Conservation (phyloP, 2,888 invertebrate species). For the Synergus umbraculus region DNA sequence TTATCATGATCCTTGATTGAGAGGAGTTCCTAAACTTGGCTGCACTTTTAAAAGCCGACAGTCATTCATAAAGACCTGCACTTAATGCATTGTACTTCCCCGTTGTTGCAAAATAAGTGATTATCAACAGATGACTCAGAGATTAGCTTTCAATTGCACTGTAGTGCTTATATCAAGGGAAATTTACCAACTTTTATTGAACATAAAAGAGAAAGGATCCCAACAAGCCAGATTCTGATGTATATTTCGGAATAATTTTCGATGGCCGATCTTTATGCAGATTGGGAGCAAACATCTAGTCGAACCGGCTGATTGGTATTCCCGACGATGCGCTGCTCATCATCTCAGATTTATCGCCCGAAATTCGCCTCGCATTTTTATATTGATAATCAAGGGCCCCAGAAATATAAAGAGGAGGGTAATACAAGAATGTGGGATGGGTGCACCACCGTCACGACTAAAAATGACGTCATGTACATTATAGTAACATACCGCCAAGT, state of each 20-base stretch:
- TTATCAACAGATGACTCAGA: not conserved
- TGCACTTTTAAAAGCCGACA: not conserved
- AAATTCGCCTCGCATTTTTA: conserved; percentile 70
- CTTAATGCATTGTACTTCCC: not conserved
- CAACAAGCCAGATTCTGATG: not conserved
- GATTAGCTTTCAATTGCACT: not conserved
- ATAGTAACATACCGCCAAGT: conserved; percentile 65
- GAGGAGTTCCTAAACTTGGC: not conserved
- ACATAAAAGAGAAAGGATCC: not conserved
- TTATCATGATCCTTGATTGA: conserved; percentile 7
- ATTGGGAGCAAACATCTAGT: conserved; percentile 72
- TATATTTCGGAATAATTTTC: conserved; percentile 20
- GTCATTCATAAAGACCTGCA: not conserved
- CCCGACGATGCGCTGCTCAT: conserved; percentile 64
- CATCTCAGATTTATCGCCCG: conserved; percentile 71
- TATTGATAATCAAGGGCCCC: conserved; percentile 66
- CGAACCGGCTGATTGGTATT: conserved; percentile 72
- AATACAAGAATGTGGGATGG: conserved; percentile 69
- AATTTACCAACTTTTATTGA: not conserved
- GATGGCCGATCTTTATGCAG: conserved; percentile 70
- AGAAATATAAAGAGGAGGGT: conserved; percentile 49
- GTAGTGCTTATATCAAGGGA: not conserved
- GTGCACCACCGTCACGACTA: conserved; percentile 66
- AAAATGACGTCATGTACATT: conserved; percentile 70
- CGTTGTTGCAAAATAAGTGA: not conserved